Percentiles rank a stretch among this genome's conserved stretches.
Conservation (phyloP, 2,113 vertebrate species). For the Copsychus sechellarum region DNA sequence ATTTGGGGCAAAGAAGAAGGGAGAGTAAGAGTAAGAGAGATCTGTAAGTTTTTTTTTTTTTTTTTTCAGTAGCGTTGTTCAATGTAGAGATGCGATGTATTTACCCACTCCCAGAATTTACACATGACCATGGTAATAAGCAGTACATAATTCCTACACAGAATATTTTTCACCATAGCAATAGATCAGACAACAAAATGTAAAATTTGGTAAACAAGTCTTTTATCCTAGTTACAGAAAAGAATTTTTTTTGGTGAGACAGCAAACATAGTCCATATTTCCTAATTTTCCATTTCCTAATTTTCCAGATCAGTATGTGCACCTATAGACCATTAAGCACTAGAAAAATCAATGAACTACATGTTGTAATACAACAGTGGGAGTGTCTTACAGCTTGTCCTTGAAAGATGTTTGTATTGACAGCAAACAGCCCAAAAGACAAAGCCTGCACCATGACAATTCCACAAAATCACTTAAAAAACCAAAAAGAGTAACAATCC, state of each 20-base stretch:
- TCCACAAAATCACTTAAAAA: constrained; percentile 39
- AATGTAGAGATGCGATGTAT: neutral
- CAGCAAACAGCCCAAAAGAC: constrained; percentile 44
- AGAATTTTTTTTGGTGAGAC: neutral
- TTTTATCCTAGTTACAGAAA: neutral
- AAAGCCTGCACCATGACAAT: constrained; percentile 31
- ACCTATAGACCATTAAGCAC: neutral
- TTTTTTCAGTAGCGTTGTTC: neutral
- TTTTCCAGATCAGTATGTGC: neutral
- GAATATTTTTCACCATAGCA: neutral
- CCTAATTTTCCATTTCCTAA: neutral
- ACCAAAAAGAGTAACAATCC: neutral
- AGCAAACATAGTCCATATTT: neutral
- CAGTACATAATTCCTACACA: neutral
- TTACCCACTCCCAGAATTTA: neutral
- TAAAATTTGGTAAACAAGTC: neutral
- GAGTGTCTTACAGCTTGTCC: constrained; percentile 23
- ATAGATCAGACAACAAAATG: neutral
- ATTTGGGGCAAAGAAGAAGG: neutral
- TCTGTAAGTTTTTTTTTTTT: neutral
- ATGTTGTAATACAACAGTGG: neutral
- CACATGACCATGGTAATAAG: neutral
- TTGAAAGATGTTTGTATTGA: constrained; percentile 60
- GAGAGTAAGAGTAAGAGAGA: neutral
- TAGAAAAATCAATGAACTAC: neutral